A percentile compares a stretch with the other conserved stretches of the same genome.
Conservation (phyloP, 2,888 invertebrate species). For the Seira musarum region DNA sequence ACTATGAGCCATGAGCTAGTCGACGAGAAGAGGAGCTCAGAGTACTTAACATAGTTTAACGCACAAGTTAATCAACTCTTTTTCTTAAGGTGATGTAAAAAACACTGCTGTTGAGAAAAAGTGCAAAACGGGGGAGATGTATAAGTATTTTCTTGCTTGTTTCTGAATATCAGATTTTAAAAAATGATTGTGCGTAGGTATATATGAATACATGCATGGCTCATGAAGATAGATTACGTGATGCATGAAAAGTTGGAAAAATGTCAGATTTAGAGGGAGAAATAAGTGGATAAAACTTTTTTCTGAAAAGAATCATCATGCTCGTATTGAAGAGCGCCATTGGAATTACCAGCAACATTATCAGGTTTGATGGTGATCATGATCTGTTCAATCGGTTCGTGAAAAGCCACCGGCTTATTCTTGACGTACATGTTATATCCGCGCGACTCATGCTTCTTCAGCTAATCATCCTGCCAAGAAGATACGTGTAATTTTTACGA, state of each 20-base stretch:
- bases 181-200: no score
- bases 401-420: conserved; percentile 57
- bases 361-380: conserved; percentile 35
- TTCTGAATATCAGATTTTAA: no score
- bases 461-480: conserved; percentile 57
- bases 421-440: conserved; percentile 19
- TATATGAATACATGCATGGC: background rate
- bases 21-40: no score
- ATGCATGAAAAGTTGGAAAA: conserved; percentile 41
- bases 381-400: conserved; percentile 35
- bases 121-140: no score
- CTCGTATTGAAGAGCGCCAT: conserved; percentile 17
- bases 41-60: background rate
- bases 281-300: conserved; percentile 53
- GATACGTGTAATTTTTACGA: conserved; percentile 57
- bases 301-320: conserved; percentile 26
- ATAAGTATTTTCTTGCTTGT: background rate
- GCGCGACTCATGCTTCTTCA: conserved; percentile 49
- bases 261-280: conserved; percentile 37
- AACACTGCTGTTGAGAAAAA: no score
- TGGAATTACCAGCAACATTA: conserved; percentile 45
- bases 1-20: no score
- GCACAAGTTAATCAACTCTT: conserved; percentile 30
- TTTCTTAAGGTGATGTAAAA: background rate
- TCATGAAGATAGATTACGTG: no score